phyloP scores from a whole-genome alignment of 1,140 invertebrate genomes.

The Galendromus occidentalis region DNA sequence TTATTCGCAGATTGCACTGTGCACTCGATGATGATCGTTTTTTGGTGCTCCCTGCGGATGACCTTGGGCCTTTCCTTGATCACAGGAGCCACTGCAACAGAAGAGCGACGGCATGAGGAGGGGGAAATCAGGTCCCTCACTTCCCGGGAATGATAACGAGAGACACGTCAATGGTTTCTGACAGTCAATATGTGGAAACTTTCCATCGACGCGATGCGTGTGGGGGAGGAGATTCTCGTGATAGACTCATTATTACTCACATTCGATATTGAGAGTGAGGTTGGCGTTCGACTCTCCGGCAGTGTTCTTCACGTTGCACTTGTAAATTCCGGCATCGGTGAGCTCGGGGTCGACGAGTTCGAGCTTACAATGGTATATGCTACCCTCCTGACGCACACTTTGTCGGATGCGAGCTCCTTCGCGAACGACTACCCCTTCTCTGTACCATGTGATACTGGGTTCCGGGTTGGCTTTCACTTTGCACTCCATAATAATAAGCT shows the following conservation, averaged over 20 bases:
- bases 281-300: constrained; percentile 90
- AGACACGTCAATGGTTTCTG: neutral
- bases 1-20: constrained; percentile 65
- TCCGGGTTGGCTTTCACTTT: constrained; percentile 79
- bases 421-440: constrained; percentile 50
- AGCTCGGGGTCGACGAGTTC: constrained; percentile 86
- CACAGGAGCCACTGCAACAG: constrained; percentile 59
- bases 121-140: no score
- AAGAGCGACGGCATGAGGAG: neutral
- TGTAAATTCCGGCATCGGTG: constrained; percentile 89
- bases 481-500: constrained; percentile 93
- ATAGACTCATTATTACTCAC: constrained; percentile 37
- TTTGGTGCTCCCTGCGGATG: constrained; percentile 67
- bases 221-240: neutral
- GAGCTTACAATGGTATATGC: constrained; percentile 28
- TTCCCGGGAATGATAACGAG: neutral
- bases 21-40: constrained; percentile 71
- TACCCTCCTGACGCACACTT: constrained; percentile 8
- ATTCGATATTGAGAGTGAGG: constrained; percentile 89
- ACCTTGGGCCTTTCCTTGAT: constrained; percentile 77
- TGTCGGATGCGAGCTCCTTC: constrained; percentile 27
- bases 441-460: constrained; percentile 80
- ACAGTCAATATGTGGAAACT: neutral
- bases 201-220: neutral
- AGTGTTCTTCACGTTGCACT: constrained; percentile 89